Base-by-base conservation (phyloP, 2,888 invertebrate genomes). In the Drosophila monieri region DNA sequence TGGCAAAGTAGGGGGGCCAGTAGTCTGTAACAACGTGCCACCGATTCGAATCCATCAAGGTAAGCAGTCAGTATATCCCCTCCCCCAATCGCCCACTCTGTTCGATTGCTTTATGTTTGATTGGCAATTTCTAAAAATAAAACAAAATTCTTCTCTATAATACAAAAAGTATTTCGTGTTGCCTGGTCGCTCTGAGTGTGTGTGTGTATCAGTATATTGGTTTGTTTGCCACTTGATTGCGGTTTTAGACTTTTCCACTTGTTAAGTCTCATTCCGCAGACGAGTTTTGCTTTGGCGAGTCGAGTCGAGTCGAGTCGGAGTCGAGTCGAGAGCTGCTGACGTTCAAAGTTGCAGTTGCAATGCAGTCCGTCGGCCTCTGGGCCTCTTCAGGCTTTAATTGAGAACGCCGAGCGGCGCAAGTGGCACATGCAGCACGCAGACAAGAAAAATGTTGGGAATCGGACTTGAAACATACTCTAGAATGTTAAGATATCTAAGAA, bases 181-280 rank as follows among this genome's bases (percentile, higher is more conserved):
- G 2, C 21, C 18, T 9, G 15, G 23, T 41, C 9, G 12, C 25
- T 43, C 12, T 39, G 41, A 48, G 3, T 61, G 6, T 52, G 49
- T 43, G 14, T 12, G 6, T 27, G 41, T 55, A 10, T 8, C 6
- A 4, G 43, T 62, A 18, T 43, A 67, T 72, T 64, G 73, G 74
- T 74, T 71, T 76, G 70, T 73, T 80, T 78, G 81, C 79, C 79
- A 80, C 81, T 79, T 75, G 81, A 77, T 80, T 78, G 81, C 81
- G 79, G 79, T 71, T 77, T 79, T 79, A 73, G 79, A 78, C 81
- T 77, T 80, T 80, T 77, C 78, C 79, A 78, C 79, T 81, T 79
- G 81, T 77, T 79, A 80, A 79, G 78, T 80, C 81, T 74, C 78
- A 80, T 77, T 76, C 73, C 59, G 70, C 77, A 79, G 79, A 80